Conservation (phyloP, 2,797 vertebrate species). For the Lutjanus campechanus region DNA sequence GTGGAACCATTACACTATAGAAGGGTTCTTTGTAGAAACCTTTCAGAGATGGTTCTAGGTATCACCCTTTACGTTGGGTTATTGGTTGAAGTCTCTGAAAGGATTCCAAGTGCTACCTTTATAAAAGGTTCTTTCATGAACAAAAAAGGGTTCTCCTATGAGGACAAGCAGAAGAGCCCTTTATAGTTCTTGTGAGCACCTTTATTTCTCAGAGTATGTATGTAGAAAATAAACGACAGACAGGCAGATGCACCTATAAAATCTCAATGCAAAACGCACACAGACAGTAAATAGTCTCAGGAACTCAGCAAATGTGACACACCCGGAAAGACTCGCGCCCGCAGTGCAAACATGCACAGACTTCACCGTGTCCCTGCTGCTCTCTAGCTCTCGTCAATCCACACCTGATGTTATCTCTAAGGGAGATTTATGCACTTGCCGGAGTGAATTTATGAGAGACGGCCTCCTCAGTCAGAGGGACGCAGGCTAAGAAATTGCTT, state of each 20-base stretch:
- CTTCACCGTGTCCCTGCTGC: constrained; percentile 61
- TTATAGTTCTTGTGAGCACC: no score
- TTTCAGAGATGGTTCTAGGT: no score
- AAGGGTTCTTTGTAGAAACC: no score
- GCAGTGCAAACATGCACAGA: constrained; percentile 62
- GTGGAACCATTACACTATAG: no score
- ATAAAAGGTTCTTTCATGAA: no score
- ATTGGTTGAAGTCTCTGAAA: no score
- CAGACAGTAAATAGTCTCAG: constrained; percentile 55
- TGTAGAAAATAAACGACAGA: constrained; percentile 60
- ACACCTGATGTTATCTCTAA: constrained; percentile 86
- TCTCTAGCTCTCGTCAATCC: constrained; percentile 70
- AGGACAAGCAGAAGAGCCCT: no score
- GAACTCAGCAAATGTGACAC: constrained; percentile 51
- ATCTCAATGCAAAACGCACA: constrained; percentile 52
- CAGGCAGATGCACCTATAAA: constrained; percentile 73
- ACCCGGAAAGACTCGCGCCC: constrained; percentile 49
- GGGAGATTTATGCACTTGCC: constrained; percentile 86
- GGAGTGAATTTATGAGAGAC: constrained; percentile 86
- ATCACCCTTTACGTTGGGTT: no score
- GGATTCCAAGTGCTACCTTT: no score
- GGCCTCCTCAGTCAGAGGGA: constrained; percentile 79
- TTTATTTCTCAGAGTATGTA: neutral
- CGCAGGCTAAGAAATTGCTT: constrained; percentile 85
- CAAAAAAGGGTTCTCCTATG: no score